Evolutionary conservation across 2,113 vertebrate genomes (phyloP).

Genomic region (Boulengeromyrus knoepffleri): DNA sequence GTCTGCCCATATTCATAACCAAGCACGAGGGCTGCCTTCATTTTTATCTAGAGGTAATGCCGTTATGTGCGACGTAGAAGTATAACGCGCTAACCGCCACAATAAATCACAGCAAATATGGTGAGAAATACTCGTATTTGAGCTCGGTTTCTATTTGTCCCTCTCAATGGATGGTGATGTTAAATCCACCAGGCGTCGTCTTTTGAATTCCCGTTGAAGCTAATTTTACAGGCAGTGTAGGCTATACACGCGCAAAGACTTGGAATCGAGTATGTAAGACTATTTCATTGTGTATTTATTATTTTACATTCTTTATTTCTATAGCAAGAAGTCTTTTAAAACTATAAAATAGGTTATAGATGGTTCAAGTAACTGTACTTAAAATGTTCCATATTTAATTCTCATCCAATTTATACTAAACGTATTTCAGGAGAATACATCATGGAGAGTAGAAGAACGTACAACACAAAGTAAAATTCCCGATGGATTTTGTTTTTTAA

Average conservation of each 20-base stretch:
- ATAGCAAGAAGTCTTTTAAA: constrained; percentile 34
- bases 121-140: not conserved
- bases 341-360: not conserved
- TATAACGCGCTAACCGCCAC: not conserved
- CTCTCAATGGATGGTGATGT: not conserved
- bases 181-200: constrained; percentile 55
- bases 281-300: not conserved
- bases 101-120: not conserved
- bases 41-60: not conserved
- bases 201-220: not conserved
- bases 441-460: not conserved
- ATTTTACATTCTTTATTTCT: not conserved
- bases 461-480: not conserved
- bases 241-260: not conserved
- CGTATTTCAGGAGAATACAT: not conserved
- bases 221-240: not conserved
- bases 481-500: not conserved
- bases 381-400: not conserved
- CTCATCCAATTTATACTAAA: not conserved
- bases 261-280: not conserved
- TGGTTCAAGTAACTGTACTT: not conserved
- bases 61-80: not conserved
- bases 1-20: not conserved
- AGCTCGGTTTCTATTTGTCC: not conserved
- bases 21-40: not conserved